These are phyloP conservation scores for Melinopterus prodromus DNA, from an alignment of 2,888 invertebrate species.

Conservation along the genomic window DNA sequence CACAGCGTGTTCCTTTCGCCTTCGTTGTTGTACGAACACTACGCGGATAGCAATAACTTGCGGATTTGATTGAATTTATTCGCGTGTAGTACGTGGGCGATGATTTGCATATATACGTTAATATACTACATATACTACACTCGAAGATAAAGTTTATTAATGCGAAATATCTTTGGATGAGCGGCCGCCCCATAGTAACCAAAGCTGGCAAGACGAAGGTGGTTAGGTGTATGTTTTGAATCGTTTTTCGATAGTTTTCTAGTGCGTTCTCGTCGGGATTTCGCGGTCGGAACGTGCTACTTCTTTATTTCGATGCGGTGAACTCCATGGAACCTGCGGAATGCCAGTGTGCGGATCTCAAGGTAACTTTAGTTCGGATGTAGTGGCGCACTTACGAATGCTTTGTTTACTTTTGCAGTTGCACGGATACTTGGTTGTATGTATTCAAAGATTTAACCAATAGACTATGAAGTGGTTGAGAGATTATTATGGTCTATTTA, in stretches of 20 bases:
- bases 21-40: too few species aligned
- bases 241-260: not conserved
- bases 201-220: not conserved
- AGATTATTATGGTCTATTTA: not conserved
- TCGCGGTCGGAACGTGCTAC: not conserved
- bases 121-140: too few species aligned
- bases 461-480: not conserved
- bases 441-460: too few species aligned
- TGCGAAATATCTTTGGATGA: not conserved
- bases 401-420: not conserved
- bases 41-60: too few species aligned
- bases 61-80: too few species aligned
- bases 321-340: slow-evolving; percentile 47
- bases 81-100: too few species aligned
- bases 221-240: not conserved
- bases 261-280: slow-evolving; percentile 10
- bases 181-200: not conserved
- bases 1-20: too few species aligned
- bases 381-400: not conserved
- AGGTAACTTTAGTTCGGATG: slow-evolving; percentile 43
- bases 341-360: slow-evolving; percentile 46
- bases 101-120: too few species aligned
- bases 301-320: slow-evolving; percentile 20
- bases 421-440: not conserved
- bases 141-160: not conserved